phyloP scores from a whole-genome alignment of 2,797 vertebrate species.

The Myotis vivesi region DNA sequence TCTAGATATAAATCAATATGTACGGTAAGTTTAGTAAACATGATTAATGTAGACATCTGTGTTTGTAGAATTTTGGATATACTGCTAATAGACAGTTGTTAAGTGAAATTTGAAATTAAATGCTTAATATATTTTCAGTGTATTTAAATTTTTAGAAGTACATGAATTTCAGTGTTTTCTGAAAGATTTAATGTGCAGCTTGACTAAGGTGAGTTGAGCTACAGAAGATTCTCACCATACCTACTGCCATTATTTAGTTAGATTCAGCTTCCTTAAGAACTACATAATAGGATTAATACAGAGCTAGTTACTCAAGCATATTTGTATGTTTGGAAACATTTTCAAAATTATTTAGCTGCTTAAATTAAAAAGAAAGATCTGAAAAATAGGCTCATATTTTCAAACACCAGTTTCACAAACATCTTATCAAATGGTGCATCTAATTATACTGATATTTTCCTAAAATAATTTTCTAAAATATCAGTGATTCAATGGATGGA shows the following conservation, averaged over 20 bases:
- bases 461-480: constrained; percentile 34
- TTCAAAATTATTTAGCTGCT: not conserved
- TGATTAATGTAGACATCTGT: not conserved
- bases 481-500: not conserved
- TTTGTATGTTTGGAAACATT: constrained; percentile 28
- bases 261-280: not conserved
- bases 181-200: not conserved
- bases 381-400: not conserved
- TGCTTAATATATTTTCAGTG: constrained; percentile 11
- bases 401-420: not conserved
- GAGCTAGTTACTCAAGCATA: not conserved
- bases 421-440: not conserved
- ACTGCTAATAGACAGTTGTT: not conserved
- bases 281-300: not conserved
- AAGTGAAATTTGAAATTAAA: constrained; percentile 45
- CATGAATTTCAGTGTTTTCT: not conserved
- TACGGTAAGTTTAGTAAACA: constrained; percentile 78
- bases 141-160: not conserved
- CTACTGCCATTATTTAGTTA: not conserved
- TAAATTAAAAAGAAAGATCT: constrained; percentile 28
- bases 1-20: constrained; percentile 80
- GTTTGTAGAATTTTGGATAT: not conserved
- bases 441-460: not conserved
- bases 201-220: not conserved
- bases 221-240: not conserved